These are phyloP conservation scores for Mastomys coucha DNA, from an alignment of 2,113 vertebrate species.

Conservation along the genomic window DNA sequence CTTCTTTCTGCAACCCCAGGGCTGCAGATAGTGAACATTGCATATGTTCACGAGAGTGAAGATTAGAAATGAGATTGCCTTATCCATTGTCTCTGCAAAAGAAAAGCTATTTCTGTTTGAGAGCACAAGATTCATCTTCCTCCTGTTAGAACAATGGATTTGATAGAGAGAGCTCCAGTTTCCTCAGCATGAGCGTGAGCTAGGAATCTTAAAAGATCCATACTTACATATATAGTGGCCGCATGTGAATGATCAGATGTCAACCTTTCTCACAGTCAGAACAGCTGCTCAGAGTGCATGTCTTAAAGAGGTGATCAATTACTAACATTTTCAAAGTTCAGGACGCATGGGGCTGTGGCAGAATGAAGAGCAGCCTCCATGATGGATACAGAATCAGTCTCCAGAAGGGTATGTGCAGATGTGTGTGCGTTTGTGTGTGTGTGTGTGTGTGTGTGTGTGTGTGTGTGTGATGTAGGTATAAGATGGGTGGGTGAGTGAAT, in stretches of 20 bases:
- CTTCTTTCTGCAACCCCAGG: background rate
- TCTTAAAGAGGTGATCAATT: conserved; percentile 3
- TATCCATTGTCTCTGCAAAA: background rate
- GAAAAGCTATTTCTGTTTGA: background rate
- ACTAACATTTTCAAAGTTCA: background rate
- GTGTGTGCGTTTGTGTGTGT: background rate
- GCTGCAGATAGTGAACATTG: background rate
- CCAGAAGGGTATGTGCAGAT: background rate
- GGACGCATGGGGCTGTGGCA: background rate
- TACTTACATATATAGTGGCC: background rate
- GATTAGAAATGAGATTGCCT: background rate
- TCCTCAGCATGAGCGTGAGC: background rate
- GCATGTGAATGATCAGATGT: background rate
- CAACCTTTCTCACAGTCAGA: background rate
- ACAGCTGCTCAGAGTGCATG: background rate
- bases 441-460: background rate
- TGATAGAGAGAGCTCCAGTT: background rate
- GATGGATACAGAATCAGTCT: background rate
- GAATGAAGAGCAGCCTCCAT: background rate
- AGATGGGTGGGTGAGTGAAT: background rate
- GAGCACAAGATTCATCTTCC: background rate
- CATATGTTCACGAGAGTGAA: background rate
- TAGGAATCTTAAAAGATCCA: background rate
- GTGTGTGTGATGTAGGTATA: background rate
- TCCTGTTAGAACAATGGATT: background rate